Base-by-base conservation (phyloP, 2,113 vertebrate species). In the Vulpes lagopus region DNA sequence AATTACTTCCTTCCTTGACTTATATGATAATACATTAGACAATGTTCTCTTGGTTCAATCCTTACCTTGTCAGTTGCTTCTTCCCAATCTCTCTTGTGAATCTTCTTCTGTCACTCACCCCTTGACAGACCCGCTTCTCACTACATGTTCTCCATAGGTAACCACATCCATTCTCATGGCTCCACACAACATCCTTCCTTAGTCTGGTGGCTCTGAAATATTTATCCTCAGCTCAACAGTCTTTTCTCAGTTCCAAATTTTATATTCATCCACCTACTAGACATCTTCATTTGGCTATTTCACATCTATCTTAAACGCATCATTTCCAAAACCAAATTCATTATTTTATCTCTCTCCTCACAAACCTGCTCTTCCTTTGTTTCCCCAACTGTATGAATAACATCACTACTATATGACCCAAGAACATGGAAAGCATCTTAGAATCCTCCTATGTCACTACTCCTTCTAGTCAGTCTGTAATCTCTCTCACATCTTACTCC, bases 271-370 rank as follows among this genome's bases (percentile, higher is more conserved):
- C 69, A 64, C 22, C 23, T 80, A 57, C 81, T 90, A 93, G 16
- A 20, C 30, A 43, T 91, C 59, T 93, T 96, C 79, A 51, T 57
- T 67, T 91, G 59, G 23, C 23, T 80, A 59, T 65, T 20, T 89
- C 71, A 95, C n/a, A 76, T 67, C n/a, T 1, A 71, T 71, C 73
- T 96, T 89, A 91, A 73, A 89, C 20, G 78, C 62, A 67, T 65
- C 57, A 89, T 82, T 53, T 82, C 59, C 62, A 82, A 82, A 95
- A 92, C 17, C 53, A 92, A 94, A 96, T 51, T 83, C 35, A 92
- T 82, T 27, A 62, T 53, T 20, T 92, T 94, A 4, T 51, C 35
- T 83, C 23, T 92, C 38, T 97, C 51, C 17, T 59, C 60, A 80
- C 23, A 84, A 84, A 69, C 25, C 43, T 90, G 32, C 9, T 91